Base-by-base conservation (phyloP, 2,797 vertebrate species). In the Megalops cyprinoides region DNA sequence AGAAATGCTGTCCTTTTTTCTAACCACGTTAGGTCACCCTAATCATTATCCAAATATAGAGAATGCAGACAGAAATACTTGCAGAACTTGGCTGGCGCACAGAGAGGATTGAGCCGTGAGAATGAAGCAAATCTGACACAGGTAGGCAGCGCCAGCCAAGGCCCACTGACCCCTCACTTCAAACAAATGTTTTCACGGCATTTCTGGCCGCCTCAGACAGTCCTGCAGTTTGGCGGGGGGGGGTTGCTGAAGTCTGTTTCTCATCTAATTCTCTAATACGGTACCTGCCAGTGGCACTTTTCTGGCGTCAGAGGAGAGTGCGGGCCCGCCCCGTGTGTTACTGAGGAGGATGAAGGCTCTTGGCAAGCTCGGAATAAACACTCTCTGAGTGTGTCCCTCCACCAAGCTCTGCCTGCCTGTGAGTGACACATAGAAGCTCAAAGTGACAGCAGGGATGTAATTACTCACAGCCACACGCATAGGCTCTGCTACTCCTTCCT, bases 101-200 rank as follows among this genome's bases (percentile, higher is more conserved):
- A 62, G 42, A 48, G 53, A 69, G 67, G n/a, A 14, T 4, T 34
- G 42, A 46, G 79, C 79, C 73, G 31, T 60, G 71, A 60, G 53
- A 80, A 62, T 74, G 69, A 74, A 55, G 71, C 37, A 46, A 7
- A 39, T 65, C 31, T 23, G 31, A 53, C 56, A 12, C 23, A 77
- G 60, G 62, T 69, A 65, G 74, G 34, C 58, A 69, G 58, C 48
- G 44, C 55, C 55, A 28, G 74, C 48, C 78, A 74, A 60, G 53
- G 39, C 69, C 42, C 44, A 6, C 28, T 78, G 77, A 65, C 55
- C 53, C 18, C 39, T 62, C 77, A 60, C 25, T 65, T 74, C 42
- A 74, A 56, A 74, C 53, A 79, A 67, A 60, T 25, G 53, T 80
- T 80, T 56, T 44, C 53, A 73, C 37, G 56, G 48, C 20, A 28